phyloP scores from a whole-genome alignment of 2,113 vertebrate genomes.

The Laterallus jamaicensis region DNA sequence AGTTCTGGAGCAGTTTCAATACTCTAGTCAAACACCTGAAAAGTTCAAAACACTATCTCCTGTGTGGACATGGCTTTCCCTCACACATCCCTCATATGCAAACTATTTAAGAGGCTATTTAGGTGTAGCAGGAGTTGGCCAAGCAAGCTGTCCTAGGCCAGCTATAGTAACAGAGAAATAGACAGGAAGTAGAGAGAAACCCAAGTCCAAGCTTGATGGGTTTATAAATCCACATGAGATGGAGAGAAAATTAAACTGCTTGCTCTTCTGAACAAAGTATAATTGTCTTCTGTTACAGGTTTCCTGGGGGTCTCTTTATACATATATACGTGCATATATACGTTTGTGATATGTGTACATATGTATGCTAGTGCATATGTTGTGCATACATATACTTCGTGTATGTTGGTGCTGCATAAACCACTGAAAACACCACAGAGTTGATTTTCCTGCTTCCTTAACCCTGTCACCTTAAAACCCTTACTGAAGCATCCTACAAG shows the following conservation, averaged over 20 bases:
- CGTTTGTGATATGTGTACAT: background rate
- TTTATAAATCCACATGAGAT: background rate
- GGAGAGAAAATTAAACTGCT: background rate
- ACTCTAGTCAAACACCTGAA: background rate
- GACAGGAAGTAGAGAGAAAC: background rate
- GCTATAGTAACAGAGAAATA: background rate
- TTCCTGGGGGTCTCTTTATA: background rate
- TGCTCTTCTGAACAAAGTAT: background rate
- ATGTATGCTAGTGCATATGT: too few relatives aligned
- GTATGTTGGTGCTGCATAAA: background rate
- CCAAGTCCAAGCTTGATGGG: background rate
- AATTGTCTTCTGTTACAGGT: background rate
- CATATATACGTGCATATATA: too few relatives aligned
- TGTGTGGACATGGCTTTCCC: background rate
- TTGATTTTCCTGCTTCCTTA: background rate
- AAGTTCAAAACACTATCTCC: constrained; percentile 17
- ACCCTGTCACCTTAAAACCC: background rate
- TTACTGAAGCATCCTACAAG: background rate
- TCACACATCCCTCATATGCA: background rate
- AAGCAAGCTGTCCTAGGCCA: background rate
- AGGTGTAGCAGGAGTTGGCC: background rate
- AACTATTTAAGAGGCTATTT: background rate
- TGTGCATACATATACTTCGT: too few relatives aligned
- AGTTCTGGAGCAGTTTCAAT: constrained; percentile 12
- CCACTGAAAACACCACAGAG: background rate